phyloP scores from a whole-genome alignment of 2,888 invertebrate genomes.

The Pterostichus niger region DNA sequence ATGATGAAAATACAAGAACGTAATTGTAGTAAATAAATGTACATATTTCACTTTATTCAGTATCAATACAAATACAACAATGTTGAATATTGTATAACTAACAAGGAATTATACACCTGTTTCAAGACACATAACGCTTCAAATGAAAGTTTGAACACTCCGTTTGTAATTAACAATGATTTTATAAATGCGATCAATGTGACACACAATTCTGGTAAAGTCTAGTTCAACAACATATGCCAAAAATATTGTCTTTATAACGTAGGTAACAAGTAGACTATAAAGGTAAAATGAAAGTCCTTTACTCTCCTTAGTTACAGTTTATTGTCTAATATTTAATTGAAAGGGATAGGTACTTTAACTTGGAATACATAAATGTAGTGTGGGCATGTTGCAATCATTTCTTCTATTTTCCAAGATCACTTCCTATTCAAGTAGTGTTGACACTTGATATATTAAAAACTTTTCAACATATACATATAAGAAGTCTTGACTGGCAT shows the following conservation, averaged over 20 bases:
- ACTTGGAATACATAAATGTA: conserved; percentile 59
- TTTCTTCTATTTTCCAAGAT: conserved; percentile 55
- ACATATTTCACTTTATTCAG: conserved; percentile 60
- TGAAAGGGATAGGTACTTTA: conserved; percentile 50
- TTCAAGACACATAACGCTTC: conserved; percentile 64
- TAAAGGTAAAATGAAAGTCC: conserved; percentile 60
- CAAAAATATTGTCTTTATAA: conserved; percentile 54
- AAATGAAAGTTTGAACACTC: conserved; percentile 59
- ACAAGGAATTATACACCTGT: conserved; percentile 70
- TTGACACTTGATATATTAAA: conserved; percentile 61
- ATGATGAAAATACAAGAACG: conserved; percentile 12
- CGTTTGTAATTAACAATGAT: conserved; percentile 56
- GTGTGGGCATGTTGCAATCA: conserved; percentile 45
- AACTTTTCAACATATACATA: conserved; percentile 63
- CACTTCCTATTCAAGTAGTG: conserved; percentile 57
- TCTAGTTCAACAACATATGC: conserved; percentile 56
- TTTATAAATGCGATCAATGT: conserved; percentile 61
- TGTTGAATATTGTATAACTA: conserved; percentile 68
- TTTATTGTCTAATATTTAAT: conserved; percentile 60
- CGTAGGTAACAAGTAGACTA: conserved; percentile 30
- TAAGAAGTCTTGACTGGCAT: conserved; percentile 49
- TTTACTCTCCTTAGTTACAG: conserved; percentile 57
- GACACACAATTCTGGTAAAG: conserved; percentile 59
- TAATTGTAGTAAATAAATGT: conserved; percentile 59
- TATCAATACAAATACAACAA: conserved; percentile 56